Evolutionary conservation across 2,888 invertebrate genomes (phyloP), one percentile per base, ranked within the genome.

Genomic region (Acanthosoma haemorrhoidale): DNA sequence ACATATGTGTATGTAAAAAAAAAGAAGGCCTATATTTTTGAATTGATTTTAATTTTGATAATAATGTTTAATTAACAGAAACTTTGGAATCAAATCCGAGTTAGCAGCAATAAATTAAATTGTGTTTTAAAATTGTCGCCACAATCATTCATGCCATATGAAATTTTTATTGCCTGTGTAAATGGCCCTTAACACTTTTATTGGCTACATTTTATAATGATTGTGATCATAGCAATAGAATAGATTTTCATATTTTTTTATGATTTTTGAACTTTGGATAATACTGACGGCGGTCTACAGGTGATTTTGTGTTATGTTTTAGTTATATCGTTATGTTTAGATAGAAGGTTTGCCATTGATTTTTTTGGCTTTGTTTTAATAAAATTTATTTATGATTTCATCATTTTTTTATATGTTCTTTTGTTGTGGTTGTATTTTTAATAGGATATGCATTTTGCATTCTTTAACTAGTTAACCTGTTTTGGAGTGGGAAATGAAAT

Each of bases 341-440:
- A 51, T 51, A n/a, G n/a, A n/a, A n/a, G n/a, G n/a, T n/a, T n/a
- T 51, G 51, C 51, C 51, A 51, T 51, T 51, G 29, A 51, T 25
- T 25, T n/a, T 13, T 60, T 16, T 60, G 34, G 15, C 32, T 36
- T 60, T 60, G 32, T 34, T 36, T 60, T 60, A 60, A 34, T 60
- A 34, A 60, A 60, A 60, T 31, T 60, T 34, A 60, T 34, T 36
- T 32, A 36, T 60, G 36, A 16, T 34, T 60, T 8, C 18, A 31
- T 61, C n/a, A 61, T 16, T 38, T 61, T 25, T 61, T 21, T 21
- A 6, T 18, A 21, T 60, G n/a, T n/a, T n/a, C n/a, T n/a, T n/a
- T n/a, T n/a, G n/a, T n/a, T n/a, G n/a, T n/a, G n/a, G n/a, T n/a
- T n/a, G n/a, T n/a, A n/a, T n/a, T n/a, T n/a, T n/a, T n/a, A n/a